phyloP scores from a whole-genome alignment of 2,113 vertebrate species.

The Catharus bicknelli region DNA sequence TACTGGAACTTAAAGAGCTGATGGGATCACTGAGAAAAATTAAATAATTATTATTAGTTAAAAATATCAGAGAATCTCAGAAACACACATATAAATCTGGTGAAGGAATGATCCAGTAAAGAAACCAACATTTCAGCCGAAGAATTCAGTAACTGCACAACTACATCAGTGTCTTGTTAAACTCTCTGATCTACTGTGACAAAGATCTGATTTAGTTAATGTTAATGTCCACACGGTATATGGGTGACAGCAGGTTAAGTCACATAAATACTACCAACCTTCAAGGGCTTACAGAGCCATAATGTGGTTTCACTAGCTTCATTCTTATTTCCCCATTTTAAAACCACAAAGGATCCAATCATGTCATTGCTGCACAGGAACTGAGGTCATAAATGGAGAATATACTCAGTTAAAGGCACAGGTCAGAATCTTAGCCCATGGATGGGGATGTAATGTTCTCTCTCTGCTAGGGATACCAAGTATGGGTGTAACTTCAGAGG shows the following conservation, averaged over 20 bases:
- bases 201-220: not conserved
- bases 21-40: not conserved
- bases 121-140: not conserved
- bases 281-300: rapidly evolving
- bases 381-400: not conserved
- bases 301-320: not conserved
- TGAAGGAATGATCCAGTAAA: not conserved
- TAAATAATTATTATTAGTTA: not conserved
- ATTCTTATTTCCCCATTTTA: not conserved
- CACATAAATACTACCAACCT: not conserved
- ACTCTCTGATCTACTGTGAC: not conserved
- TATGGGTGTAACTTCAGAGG: not conserved
- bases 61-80: not conserved
- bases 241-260: not conserved
- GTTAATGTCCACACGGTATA: not conserved
- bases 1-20: not conserved
- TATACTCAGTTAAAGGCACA: not conserved
- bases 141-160: not conserved
- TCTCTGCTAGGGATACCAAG: not conserved
- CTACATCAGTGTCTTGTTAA: not conserved
- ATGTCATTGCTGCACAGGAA: not conserved
- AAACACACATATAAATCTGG: not conserved
- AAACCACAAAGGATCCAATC: not conserved
- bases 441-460: rapidly evolving
- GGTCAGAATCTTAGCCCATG: not conserved